Conservation (phyloP, 2,113 vertebrate genomes). For the Eidolon helvum region DNA sequence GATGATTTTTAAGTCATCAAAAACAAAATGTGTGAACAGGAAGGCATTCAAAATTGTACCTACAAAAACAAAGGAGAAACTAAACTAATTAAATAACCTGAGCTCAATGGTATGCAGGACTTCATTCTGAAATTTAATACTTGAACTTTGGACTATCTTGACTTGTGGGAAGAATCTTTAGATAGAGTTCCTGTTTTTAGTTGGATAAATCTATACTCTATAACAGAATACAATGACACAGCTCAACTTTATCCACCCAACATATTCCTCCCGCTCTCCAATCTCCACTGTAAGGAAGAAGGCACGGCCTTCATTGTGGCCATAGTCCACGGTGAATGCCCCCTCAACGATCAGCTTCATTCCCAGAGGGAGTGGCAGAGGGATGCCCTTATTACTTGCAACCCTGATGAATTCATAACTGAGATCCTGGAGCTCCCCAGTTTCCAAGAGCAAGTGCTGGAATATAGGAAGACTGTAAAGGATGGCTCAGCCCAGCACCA, state of each 20-base stretch:
- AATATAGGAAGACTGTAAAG: constrained; percentile 81
- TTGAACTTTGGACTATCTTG: background rate
- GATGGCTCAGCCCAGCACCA: background rate
- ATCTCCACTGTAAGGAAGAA: constrained; percentile 81
- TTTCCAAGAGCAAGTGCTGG: constrained; percentile 88
- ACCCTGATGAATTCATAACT: constrained; percentile 84
- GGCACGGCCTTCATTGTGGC: constrained; percentile 76
- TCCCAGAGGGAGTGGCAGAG: constrained; percentile 94
- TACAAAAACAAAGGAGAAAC: too few relatives aligned
- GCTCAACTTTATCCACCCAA: too few relatives aligned
- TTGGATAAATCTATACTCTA: background rate
- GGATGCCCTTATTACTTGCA: constrained; percentile 87
- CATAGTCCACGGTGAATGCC: constrained; percentile 88
- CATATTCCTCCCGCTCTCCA: too few relatives aligned
- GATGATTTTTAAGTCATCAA: too few relatives aligned
- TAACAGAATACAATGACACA: too few relatives aligned
- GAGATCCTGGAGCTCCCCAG: constrained; percentile 91
- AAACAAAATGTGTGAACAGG: too few relatives aligned
- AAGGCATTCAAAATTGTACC: too few relatives aligned
- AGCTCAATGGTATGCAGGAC: too few relatives aligned
- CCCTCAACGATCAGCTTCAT: constrained; percentile 94
- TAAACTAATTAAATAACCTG: too few relatives aligned
- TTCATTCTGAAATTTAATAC: too few relatives aligned
- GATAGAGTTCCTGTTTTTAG: background rate
- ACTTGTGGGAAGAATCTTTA: background rate